Percentiles rank a stretch among this genome's conserved stretches.
Evolutionary conservation across 2,888 invertebrate species (phyloP).

Genomic region (Bombyx huttoni): DNA sequence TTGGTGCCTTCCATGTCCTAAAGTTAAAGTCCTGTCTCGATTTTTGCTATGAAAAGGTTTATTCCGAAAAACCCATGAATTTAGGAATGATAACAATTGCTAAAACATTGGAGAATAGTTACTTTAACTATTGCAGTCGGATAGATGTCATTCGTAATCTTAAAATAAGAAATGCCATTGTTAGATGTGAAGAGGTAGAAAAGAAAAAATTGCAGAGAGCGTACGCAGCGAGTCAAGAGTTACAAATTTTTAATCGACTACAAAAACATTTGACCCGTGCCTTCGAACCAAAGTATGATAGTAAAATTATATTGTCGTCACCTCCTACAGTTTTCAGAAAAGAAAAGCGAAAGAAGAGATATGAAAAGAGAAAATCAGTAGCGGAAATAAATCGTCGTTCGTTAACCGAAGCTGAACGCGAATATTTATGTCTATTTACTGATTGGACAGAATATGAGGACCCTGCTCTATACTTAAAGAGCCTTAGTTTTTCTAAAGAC

Average conservation of each 20-base stretch:
- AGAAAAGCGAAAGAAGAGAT: conserved; percentile 7
- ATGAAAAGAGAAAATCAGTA: conserved; percentile 6
- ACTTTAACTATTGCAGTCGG: conserved; percentile 56
- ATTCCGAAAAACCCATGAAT: conserved; percentile 71
- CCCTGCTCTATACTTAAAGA: conserved; percentile 34
- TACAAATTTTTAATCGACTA: conserved; percentile 60
- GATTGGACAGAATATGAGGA: conserved; percentile 48
- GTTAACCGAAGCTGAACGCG: conserved; percentile 39
- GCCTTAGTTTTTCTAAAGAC: conserved; percentile 10
- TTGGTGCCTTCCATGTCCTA: conserved; percentile 69
- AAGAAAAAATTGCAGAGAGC: conserved; percentile 62
- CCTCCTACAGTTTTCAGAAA: conserved; percentile 1
- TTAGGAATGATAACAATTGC: conserved; percentile 70
- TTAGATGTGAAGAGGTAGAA: conserved; percentile 63
- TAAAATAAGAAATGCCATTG: conserved; percentile 64
- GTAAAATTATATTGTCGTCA: not conserved
- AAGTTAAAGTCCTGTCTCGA: conserved; percentile 74
- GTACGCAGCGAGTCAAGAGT: conserved; percentile 70
- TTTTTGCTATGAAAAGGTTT: conserved; percentile 74
- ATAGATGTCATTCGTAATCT: conserved; percentile 71
- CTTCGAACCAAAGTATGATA: conserved; percentile 24
- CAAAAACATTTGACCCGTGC: conserved; percentile 54
- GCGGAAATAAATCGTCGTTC: conserved; percentile 10
- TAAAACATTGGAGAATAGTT: conserved; percentile 70
- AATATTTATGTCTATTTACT: conserved; percentile 52